These are phyloP conservation scores for Drosophila paranaensis DNA, from an alignment of 2,888 invertebrate genomes.

Conservation along the genomic window DNA sequence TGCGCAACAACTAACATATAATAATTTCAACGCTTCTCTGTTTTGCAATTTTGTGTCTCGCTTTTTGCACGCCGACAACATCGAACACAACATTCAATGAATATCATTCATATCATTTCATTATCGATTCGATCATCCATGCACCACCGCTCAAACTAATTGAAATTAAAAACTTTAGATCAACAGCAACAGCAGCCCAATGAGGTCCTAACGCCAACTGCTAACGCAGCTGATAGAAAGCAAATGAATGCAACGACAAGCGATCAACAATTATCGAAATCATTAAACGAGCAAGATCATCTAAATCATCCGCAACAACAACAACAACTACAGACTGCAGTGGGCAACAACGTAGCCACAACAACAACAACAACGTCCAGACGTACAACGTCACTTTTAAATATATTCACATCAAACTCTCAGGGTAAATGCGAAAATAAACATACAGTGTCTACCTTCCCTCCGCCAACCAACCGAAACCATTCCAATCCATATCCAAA, in stretches of 20 bases:
- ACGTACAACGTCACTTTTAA: constrained; percentile 96
- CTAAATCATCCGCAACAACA: constrained; percentile 54
- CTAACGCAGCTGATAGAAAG: constrained; percentile 52
- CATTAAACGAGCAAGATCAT: constrained; percentile 78
- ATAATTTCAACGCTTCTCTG: constrained; percentile 15
- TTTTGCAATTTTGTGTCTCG: constrained; percentile 25
- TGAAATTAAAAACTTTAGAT: constrained; percentile 69
- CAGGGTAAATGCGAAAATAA: constrained; percentile 88
- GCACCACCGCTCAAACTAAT: constrained; percentile 56
- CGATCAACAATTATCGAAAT: constrained; percentile 76
- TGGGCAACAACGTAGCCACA: constrained; percentile 69
- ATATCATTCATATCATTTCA: constrained; percentile 5
- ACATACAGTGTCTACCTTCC: constrained; percentile 15
- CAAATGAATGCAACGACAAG: constrained; percentile 71
- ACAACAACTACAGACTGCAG: constrained; percentile 58
- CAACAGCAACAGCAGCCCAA: constrained; percentile 51
- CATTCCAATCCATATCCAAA: constrained; percentile 15
- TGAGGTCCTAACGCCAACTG: constrained; percentile 64
- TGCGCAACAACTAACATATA: constrained; percentile 24
- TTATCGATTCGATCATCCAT: constrained; percentile 40
- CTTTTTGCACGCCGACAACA: constrained; percentile 22
- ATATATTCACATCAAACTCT: constrained; percentile 97
- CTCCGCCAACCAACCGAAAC: not conserved
- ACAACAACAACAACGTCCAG: constrained; percentile 87
- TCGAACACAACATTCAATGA: constrained; percentile 21